Conservation (phyloP, 2,797 vertebrate genomes). For the Harpagifer antarcticus region DNA sequence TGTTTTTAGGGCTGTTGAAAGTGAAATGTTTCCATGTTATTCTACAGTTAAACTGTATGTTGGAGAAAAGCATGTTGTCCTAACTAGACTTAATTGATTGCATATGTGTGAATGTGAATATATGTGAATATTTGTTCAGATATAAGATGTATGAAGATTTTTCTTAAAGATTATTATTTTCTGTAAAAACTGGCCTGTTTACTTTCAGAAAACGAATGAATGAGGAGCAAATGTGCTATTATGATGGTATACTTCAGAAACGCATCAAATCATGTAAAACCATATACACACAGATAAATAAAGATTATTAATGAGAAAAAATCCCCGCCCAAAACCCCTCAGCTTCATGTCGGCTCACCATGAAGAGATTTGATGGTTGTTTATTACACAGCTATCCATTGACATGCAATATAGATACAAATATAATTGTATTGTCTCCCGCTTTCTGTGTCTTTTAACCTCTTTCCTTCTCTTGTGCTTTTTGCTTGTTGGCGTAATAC, state of each 20-base stretch:
- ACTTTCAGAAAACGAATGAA: slow-evolving; percentile 39
- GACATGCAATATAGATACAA: too few relatives aligned
- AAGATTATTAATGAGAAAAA: neutral
- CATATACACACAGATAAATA: neutral
- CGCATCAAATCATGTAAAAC: slow-evolving; percentile 10
- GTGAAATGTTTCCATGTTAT: slow-evolving; percentile 13
- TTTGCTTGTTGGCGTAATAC: too few relatives aligned
- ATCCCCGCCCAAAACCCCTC: too few relatives aligned
- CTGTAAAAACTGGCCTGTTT: slow-evolving; percentile 38
- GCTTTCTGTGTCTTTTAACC: too few relatives aligned
- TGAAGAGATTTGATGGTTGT: too few relatives aligned
- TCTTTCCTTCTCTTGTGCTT: too few relatives aligned
- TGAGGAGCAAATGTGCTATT: slow-evolving; percentile 28
- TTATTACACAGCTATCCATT: too few relatives aligned
- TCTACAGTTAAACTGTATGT: neutral
- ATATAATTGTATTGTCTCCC: too few relatives aligned
- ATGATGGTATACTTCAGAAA: slow-evolving; percentile 28
- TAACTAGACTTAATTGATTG: neutral
- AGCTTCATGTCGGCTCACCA: too few relatives aligned
- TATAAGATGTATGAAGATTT: neutral
- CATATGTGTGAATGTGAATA: neutral
- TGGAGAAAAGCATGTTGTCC: neutral
- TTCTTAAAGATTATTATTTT: slow-evolving; percentile 6
- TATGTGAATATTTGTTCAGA: neutral
- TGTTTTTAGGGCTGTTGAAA: neutral